Conservation (phyloP, 1,140 invertebrate genomes). For the Protaetia brevitarsis region DNA sequence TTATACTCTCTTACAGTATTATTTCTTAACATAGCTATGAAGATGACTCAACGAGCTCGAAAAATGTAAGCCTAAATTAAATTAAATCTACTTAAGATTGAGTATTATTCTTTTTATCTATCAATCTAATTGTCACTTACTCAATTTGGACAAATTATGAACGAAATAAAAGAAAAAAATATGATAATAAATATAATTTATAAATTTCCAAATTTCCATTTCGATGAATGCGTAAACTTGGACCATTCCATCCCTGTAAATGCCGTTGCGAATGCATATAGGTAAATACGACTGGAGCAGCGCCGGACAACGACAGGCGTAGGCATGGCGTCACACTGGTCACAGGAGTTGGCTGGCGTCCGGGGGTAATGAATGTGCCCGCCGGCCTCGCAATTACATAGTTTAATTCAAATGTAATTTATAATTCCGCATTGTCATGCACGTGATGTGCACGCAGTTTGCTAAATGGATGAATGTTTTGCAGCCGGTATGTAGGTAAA, state of each 20-base stretch:
- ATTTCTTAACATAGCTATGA: too few species aligned
- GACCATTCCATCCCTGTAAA: not conserved
- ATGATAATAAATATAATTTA: too few species aligned
- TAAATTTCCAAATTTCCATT: too few species aligned
- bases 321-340: not conserved
- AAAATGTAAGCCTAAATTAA: too few species aligned
- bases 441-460: slow-evolving; percentile 47
- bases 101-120: too few species aligned
- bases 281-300: not conserved
- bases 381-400: slow-evolving; percentile 49
- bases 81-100: too few species aligned
- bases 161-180: too few species aligned
- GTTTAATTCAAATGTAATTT: slow-evolving; percentile 52
- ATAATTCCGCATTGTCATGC: slow-evolving; percentile 47
- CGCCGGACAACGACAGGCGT: not conserved
- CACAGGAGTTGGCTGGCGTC: not conserved
- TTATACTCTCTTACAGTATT: too few species aligned
- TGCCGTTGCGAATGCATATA: not conserved
- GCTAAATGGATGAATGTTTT: slow-evolving; percentile 48
- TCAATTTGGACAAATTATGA: too few species aligned
- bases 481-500: slow-evolving; percentile 43
- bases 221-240: too few species aligned
- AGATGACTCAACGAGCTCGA: too few species aligned
- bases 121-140: too few species aligned
- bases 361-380: slow-evolving; percentile 25